Conservation (phyloP, 2,797 vertebrate species). For the Brachyrhaphis roseni region DNA sequence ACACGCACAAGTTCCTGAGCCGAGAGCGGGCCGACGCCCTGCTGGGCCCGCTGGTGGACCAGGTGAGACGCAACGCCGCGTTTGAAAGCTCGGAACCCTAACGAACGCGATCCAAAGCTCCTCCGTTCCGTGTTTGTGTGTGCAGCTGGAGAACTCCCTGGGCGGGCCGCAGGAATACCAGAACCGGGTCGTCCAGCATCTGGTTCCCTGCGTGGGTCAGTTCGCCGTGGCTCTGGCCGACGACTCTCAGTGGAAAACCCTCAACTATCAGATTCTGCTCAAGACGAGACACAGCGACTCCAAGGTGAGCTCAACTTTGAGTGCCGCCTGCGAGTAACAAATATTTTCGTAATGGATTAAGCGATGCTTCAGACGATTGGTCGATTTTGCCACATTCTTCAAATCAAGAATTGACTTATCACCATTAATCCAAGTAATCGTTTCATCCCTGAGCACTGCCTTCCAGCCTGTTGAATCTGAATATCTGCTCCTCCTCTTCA, state of each 20-base stretch:
- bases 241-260: conserved; percentile 91
- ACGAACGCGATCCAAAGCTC: not conserved
- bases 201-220: conserved; percentile 91
- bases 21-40: conserved; percentile 89
- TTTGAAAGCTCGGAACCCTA: not conserved
- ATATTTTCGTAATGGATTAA: no score
- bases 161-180: conserved; percentile 87
- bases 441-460: not conserved
- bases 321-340: no score
- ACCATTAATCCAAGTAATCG: no score
- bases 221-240: conserved; percentile 90
- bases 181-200: conserved; percentile 80
- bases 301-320: conserved; percentile 77
- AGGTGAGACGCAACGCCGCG: conserved; percentile 79
- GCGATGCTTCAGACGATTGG: no score
- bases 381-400: no score
- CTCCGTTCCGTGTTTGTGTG: not conserved
- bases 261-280: conserved; percentile 94
- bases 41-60: conserved; percentile 89
- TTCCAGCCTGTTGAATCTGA: not conserved
- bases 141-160: conserved; percentile 89
- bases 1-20: conserved; percentile 90
- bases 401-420: no score
- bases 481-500: conserved; percentile 51
- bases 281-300: conserved; percentile 88